A percentile compares a stretch with the other conserved stretches of the same genome.
phyloP scores from a whole-genome alignment of 2,888 invertebrate genomes.

The Seladonia tumulorum region DNA sequence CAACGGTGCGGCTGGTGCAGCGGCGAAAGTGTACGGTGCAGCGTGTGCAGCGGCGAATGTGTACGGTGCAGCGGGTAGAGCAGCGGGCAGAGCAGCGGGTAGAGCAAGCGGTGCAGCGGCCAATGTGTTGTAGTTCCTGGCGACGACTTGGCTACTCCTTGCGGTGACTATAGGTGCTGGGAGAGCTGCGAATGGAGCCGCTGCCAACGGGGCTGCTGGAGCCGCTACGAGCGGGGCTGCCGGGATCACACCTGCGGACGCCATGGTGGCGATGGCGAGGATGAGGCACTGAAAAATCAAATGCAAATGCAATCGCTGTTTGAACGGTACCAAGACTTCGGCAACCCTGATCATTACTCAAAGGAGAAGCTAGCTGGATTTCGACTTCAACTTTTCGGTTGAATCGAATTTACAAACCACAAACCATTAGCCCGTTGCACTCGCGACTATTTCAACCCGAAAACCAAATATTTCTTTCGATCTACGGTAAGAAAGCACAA shows the following conservation, averaged over 20 bases:
- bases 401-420: background rate
- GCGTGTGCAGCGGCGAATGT: conserved; percentile 78
- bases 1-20: conserved; percentile 70
- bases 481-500: too few species aligned
- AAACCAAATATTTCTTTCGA: too few species aligned
- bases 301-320: conserved; percentile 37
- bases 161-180: conserved; percentile 87
- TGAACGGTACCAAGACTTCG: background rate
- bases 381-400: background rate
- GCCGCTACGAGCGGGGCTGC: conserved; percentile 75
- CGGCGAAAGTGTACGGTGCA: conserved; percentile 78
- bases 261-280: conserved; percentile 82
- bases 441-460: too few species aligned
- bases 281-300: conserved; percentile 77
- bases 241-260: conserved; percentile 80
- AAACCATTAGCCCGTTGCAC: too few species aligned
- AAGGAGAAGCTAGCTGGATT: background rate
- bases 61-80: conserved; percentile 54
- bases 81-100: conserved; percentile 79
- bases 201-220: conserved; percentile 61
- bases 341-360: too few species aligned
- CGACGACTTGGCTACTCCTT: conserved; percentile 88
- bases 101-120: conserved; percentile 85
- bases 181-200: conserved; percentile 67
- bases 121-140: conserved; percentile 87